Conservation (phyloP, 1,140 invertebrate genomes). For the Nasonia longicornis region DNA sequence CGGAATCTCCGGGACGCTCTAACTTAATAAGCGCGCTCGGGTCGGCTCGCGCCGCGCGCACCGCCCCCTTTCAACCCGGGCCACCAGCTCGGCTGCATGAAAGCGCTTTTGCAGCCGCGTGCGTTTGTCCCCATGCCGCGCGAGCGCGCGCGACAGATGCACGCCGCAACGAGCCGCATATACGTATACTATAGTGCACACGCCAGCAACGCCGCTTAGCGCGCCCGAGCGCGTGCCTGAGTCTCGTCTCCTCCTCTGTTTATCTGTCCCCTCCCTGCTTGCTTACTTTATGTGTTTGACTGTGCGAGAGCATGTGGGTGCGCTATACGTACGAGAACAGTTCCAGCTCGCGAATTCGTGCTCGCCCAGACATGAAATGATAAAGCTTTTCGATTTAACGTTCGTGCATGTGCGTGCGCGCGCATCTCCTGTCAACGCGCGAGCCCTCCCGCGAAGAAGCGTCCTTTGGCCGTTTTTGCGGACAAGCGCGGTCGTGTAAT, state of each 20-base stretch:
- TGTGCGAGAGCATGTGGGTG: neutral
- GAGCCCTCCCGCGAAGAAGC: neutral
- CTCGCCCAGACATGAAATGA: slow-evolving; percentile 29
- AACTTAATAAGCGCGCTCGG: slow-evolving; percentile 62
- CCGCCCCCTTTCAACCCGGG: neutral
- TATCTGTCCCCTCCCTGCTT: neutral
- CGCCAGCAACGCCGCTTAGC: slow-evolving; percentile 43
- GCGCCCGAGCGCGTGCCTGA: slow-evolving; percentile 44
- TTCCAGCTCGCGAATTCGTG: slow-evolving; percentile 21
- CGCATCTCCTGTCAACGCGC: neutral
- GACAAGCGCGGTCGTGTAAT: neutral
- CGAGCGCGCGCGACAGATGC: slow-evolving; percentile 10
- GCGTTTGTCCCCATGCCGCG: neutral
- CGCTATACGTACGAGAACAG: slow-evolving; percentile 1
- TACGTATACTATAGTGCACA: neutral
- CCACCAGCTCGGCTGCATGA: neutral
- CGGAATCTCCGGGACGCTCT: slow-evolving; percentile 56
- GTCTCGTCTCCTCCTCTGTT: neutral
- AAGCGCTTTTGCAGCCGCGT: slow-evolving; percentile 8
- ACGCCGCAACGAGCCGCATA: neutral
- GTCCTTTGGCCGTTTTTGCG: neutral
- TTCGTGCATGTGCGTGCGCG: neutral
- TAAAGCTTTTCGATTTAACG: slow-evolving; percentile 40
- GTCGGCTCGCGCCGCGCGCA: neutral
- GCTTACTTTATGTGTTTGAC: slow-evolving; percentile 3